These are phyloP conservation scores for Suillia variegata DNA, from an alignment of 2,888 invertebrate species.

Conservation along the genomic window DNA sequence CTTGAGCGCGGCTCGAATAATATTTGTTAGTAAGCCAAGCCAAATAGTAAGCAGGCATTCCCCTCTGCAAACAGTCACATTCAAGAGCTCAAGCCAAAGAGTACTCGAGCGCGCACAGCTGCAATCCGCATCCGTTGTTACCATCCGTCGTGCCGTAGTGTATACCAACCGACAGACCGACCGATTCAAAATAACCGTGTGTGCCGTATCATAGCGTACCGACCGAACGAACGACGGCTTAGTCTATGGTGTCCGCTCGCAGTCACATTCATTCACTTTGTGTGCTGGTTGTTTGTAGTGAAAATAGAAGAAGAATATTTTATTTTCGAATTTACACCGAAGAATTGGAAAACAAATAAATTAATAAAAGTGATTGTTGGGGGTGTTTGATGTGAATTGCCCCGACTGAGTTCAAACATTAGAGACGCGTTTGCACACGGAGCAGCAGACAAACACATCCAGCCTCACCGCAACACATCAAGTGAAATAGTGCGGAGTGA, in stretches of 20 bases:
- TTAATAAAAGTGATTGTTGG: conserved; percentile 32
- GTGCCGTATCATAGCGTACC: conserved; percentile 2
- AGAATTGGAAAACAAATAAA: conserved; percentile 39
- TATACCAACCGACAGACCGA: no score
- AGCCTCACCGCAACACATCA: no score
- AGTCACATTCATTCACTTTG: conserved; percentile 50
- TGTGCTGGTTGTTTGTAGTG: conserved; percentile 36
- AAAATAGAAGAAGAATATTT: conserved; percentile 39
- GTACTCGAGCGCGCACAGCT: conserved; percentile 59
- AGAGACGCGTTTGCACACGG: conserved; percentile 7
- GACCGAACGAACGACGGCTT: conserved; percentile 15
- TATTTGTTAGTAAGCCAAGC: conserved; percentile 62
- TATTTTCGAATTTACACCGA: conserved; percentile 42
- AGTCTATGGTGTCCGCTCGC: conserved; percentile 31
- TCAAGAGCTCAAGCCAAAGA: conserved; percentile 62
- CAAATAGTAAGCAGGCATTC: conserved; percentile 63
- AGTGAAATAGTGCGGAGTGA: not conserved
- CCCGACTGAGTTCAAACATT: conserved; percentile 14
- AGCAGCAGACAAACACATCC: no score
- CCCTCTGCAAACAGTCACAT: conserved; percentile 64
- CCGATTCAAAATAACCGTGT: conserved; percentile 3
- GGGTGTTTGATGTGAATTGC: not conserved
- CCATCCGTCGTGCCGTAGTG: conserved; percentile 3
- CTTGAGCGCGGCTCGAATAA: conserved; percentile 61
- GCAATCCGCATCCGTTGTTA: conserved; percentile 16